These are phyloP conservation scores for Mechanitis mazaeus DNA, from an alignment of 2,888 invertebrate species.

Conservation along the genomic window DNA sequence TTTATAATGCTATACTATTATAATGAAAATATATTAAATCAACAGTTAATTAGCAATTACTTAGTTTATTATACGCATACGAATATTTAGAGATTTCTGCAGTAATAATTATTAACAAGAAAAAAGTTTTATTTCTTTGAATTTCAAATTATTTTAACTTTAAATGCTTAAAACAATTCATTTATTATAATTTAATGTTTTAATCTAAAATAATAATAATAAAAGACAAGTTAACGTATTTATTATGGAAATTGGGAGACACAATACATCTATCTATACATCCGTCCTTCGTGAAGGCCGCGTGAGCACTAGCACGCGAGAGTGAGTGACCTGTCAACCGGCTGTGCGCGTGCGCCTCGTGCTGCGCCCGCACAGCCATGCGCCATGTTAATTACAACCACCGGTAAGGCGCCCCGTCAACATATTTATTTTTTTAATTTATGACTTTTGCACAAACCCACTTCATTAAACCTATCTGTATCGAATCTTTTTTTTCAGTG, in stretches of 20 bases:
- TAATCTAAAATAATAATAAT: no score
- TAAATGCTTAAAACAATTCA: no score
- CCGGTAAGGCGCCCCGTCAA: conserved; percentile 68
- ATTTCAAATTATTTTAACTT: no score
- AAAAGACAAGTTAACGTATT: conserved; percentile 18
- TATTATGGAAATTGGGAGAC: conserved; percentile 24
- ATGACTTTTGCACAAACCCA: conserved; percentile 54
- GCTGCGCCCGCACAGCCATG: conserved; percentile 46
- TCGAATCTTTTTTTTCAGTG: conserved; percentile 43
- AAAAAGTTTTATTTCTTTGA: neutral
- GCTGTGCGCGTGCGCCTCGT: conserved; percentile 38
- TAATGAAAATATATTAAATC: no score
- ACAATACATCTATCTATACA: conserved; percentile 34
- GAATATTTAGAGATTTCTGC: no score
- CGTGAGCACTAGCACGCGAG: conserved; percentile 40
- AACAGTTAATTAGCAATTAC: no score
- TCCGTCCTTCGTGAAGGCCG: conserved; percentile 66
- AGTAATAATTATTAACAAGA: no score
- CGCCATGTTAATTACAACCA: conserved; percentile 68
- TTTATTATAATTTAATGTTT: no score
- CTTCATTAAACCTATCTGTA: conserved; percentile 55
- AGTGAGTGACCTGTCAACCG: conserved; percentile 63
- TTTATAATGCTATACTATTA: no score
- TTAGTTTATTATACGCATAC: no score
- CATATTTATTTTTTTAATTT: conserved; percentile 60